A percentile compares a stretch with the other conserved stretches of the same genome.
Evolutionary conservation across 1,140 invertebrate species (phyloP).

Genomic region (Asbolus verrucosus): DNA sequence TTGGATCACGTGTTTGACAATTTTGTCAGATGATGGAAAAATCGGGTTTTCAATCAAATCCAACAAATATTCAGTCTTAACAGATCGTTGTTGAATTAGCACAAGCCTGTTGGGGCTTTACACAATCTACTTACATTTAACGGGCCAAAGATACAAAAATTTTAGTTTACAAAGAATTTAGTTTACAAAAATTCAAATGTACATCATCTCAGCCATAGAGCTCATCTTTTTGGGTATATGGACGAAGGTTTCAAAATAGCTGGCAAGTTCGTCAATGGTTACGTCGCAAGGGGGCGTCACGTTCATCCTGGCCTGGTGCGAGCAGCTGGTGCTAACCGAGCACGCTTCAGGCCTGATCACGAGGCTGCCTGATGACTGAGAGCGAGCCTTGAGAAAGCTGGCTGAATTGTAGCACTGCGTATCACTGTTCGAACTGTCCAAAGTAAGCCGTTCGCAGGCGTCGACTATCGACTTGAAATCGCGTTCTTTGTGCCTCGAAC

Average conservation of each 20-base stretch:
- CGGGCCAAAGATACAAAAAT: constrained; percentile 34
- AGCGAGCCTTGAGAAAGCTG: constrained; percentile 55
- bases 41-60: background rate
- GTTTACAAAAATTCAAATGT: constrained; percentile 77
- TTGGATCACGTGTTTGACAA: constrained; percentile 1
- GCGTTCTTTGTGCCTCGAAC: constrained; percentile 52
- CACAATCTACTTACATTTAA: constrained; percentile 39
- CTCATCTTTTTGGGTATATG: constrained; percentile 98
- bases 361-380: constrained; percentile 18
- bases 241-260: constrained; percentile 92
- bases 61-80: constrained; percentile 30
- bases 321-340: constrained; percentile 65
- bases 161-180: constrained; percentile 37
- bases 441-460: constrained; percentile 61
- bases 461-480: constrained; percentile 62
- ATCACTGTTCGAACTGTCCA: constrained; percentile 55
- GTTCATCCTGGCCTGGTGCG: constrained; percentile 71
- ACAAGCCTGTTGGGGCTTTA: constrained; percentile 13
- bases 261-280: constrained; percentile 91
- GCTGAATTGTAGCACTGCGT: constrained; percentile 49
- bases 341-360: constrained; percentile 20
- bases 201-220: constrained; percentile 97
- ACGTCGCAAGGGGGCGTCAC: constrained; percentile 78
- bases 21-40: constrained; percentile 20
- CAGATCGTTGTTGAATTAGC: constrained; percentile 23